These are phyloP conservation scores for Eleutherodactylus coqui DNA, from an alignment of 2,797 vertebrate genomes.

Conservation along the genomic window DNA sequence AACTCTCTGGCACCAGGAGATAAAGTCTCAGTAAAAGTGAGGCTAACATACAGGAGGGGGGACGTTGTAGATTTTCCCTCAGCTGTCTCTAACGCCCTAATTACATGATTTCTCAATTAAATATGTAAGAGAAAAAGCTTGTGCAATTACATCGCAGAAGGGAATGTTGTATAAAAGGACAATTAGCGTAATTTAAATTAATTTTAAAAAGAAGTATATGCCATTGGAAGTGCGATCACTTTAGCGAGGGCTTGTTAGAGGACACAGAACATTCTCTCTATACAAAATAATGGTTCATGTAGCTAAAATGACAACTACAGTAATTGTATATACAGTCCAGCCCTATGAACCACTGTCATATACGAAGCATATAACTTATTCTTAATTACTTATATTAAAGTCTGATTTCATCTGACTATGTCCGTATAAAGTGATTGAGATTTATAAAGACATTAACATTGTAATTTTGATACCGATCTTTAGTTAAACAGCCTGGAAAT, in stretches of 20 bases:
- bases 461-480: not conserved
- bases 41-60: slow-evolving; percentile 32
- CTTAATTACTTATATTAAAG: slow-evolving; percentile 23
- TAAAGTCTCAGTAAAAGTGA: slow-evolving; percentile 11
- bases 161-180: slow-evolving; percentile 52
- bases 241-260: slow-evolving; percentile 17
- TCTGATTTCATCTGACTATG: not conserved
- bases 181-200: slow-evolving; percentile 54
- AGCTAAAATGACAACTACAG: slow-evolving; percentile 33
- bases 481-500: not conserved
- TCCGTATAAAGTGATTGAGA: not conserved
- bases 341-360: slow-evolving; percentile 17
- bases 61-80: slow-evolving; percentile 29
- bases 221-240: slow-evolving; percentile 14
- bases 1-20: slow-evolving; percentile 3
- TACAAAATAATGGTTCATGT: slow-evolving; percentile 21
- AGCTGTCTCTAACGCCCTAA: slow-evolving; percentile 44
- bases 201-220: slow-evolving; percentile 45
- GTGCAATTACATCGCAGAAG: slow-evolving; percentile 51
- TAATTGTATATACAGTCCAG: slow-evolving; percentile 23
- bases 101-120: slow-evolving; percentile 59
- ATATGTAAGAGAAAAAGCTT: slow-evolving; percentile 52
- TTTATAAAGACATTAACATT: not conserved
- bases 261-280: slow-evolving; percentile 19
- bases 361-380: not conserved